Conservation (phyloP, 2,888 invertebrate genomes). For the Lobophora halterata region DNA sequence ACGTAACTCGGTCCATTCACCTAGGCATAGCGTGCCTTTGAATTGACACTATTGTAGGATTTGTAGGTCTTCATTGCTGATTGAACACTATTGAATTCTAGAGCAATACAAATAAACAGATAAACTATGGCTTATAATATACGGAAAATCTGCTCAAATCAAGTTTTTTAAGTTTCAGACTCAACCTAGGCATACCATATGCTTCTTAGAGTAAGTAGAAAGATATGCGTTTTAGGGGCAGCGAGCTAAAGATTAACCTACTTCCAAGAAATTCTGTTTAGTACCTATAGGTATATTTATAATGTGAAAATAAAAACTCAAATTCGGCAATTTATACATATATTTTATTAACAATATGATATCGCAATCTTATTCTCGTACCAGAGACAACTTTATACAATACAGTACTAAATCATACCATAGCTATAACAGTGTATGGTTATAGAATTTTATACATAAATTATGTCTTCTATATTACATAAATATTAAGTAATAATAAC, state of each 20-base stretch:
- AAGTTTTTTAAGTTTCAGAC: no score
- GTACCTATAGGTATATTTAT: no score
- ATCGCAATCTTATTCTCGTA: constrained; percentile 73
- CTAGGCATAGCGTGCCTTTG: neutral
- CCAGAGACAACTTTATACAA: constrained; percentile 70
- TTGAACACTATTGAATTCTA: neutral
- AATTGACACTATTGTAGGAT: constrained; percentile 10
- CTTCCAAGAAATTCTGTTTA: no score
- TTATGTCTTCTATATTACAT: constrained; percentile 55
- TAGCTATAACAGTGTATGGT: constrained; percentile 41
- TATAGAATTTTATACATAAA: constrained; percentile 53
- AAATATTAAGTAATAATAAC: constrained; percentile 45
- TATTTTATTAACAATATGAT: constrained; percentile 80
- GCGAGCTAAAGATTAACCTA: no score
- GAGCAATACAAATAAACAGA: no score
- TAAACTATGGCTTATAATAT: no score
- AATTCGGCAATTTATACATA: constrained; percentile 74
- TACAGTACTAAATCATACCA: constrained; percentile 57
- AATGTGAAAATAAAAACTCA: constrained; percentile 40
- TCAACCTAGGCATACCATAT: no score
- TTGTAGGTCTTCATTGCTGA: constrained; percentile 18
- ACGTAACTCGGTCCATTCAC: no score
- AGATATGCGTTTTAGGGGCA: no score
- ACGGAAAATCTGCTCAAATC: no score
- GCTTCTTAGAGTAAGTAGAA: no score